Conservation (phyloP, 2,888 invertebrate genomes). For the Pachymerium ferrugineum region DNA sequence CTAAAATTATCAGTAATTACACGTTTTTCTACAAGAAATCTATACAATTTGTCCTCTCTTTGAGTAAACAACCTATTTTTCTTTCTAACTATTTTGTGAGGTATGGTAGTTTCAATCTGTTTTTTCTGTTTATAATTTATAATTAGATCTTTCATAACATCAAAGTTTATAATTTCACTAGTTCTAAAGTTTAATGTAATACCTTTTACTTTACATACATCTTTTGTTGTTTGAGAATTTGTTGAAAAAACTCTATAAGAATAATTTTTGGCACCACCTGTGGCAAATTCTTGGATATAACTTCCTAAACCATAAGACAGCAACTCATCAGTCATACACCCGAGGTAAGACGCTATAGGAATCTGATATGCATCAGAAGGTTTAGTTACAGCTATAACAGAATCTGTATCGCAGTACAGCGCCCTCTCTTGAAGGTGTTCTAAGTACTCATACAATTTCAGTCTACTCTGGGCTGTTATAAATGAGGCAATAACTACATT, state of each 20-base stretch:
- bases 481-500: background rate
- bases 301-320: background rate
- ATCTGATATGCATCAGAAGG: background rate
- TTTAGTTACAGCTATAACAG: background rate
- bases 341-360: background rate
- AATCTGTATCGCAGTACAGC: background rate
- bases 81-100: background rate
- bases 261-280: background rate
- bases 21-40: background rate
- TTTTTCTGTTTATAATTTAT: background rate
- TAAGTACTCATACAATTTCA: background rate
- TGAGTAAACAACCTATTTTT: background rate
- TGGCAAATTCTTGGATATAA: background rate
- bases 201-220: background rate
- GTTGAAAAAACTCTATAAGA: background rate
- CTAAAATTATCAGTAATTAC: background rate
- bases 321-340: background rate
- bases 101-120: background rate
- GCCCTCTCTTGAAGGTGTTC: background rate
- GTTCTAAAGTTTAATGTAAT: background rate
- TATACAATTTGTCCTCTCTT: background rate
- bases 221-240: background rate
- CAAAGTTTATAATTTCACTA: background rate
- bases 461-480: background rate
- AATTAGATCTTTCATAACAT: background rate